Evolutionary conservation across 2,888 invertebrate species (phyloP), one percentile per base, ranked within the genome.

Genomic region (Zaprionus bogoriensis): DNA sequence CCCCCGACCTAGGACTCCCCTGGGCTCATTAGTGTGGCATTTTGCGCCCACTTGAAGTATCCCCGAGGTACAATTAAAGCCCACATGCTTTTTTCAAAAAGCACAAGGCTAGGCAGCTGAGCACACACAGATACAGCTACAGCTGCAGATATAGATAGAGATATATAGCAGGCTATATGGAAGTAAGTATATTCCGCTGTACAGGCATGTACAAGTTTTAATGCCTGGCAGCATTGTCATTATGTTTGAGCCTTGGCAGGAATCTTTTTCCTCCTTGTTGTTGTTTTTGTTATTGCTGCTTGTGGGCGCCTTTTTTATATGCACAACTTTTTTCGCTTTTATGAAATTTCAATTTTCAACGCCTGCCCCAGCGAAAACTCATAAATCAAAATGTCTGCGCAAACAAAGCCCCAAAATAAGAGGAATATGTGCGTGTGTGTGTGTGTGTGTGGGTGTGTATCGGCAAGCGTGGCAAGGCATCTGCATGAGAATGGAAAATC

Each of bases 341-440:
- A 58, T 69, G 47, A 83, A 80, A 75, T 83, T 80, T 83, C 77
- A 77, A 79, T 77, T 77, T 80, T 68, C 46, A 45, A 46, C 46
- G 44, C 63, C 47, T n/a, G 67, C 28, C 55, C 45, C 50, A 47
- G 51, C 60, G 58, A 53, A 62, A 82, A 69, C 80, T 83, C 80
- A 80, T 80, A 80, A 80, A 80, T 80, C 80, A 80, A 83, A 80
- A 80, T 80, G 80, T 77, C 83, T 67, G 73, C 54, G 46, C 83
- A 72, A 70, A 70, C 83, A 83, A 70, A 76, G 73, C 75, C 73
- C 59, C 48, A 41, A 63, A 60, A 65, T 58, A 55, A 59, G 30
- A 28, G 14, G 47, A 62, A 61, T 59, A 71, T 46, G 32, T 36
- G 32, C 6, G 14, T 7, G 32, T 7, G 14, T 14, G 14, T 1